These are phyloP conservation scores for Sarcoramphus papa DNA, from an alignment of 2,797 vertebrate genomes.

Conservation along the genomic window DNA sequence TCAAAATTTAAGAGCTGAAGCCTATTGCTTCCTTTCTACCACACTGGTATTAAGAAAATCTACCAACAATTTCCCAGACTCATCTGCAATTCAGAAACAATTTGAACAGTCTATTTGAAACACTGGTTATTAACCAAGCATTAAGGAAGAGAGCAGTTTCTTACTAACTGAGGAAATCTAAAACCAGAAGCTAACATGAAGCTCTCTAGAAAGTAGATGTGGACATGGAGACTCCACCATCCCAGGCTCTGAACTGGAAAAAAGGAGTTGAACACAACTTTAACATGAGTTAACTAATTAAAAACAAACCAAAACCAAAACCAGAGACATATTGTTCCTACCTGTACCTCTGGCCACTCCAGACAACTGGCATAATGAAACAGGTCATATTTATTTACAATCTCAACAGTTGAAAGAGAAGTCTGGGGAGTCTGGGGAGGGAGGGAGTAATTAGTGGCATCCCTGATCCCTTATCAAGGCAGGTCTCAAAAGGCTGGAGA, in stretches of 20 bases:
- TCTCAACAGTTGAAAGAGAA: background rate
- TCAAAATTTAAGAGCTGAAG: background rate
- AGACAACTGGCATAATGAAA: background rate
- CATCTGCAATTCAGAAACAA: background rate
- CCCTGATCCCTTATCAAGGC: background rate
- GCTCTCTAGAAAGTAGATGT: background rate
- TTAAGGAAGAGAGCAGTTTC: background rate
- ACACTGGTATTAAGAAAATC: background rate
- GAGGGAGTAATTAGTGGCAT: background rate
- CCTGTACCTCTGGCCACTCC: background rate
- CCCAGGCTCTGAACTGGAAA: background rate
- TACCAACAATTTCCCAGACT: background rate
- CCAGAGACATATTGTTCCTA: background rate
- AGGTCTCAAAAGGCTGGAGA: background rate
- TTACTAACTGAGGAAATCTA: background rate
- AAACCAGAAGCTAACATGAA: background rate
- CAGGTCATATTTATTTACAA: background rate
- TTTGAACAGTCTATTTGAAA: background rate
- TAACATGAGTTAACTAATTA: background rate
- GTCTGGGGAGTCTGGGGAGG: background rate
- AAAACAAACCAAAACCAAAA: background rate
- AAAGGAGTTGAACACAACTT: background rate
- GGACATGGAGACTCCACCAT: background rate
- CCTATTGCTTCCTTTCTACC: background rate
- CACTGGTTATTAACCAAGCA: background rate